Conservation (phyloP, 1,140 invertebrate genomes). For the Spodoptera litura region DNA sequence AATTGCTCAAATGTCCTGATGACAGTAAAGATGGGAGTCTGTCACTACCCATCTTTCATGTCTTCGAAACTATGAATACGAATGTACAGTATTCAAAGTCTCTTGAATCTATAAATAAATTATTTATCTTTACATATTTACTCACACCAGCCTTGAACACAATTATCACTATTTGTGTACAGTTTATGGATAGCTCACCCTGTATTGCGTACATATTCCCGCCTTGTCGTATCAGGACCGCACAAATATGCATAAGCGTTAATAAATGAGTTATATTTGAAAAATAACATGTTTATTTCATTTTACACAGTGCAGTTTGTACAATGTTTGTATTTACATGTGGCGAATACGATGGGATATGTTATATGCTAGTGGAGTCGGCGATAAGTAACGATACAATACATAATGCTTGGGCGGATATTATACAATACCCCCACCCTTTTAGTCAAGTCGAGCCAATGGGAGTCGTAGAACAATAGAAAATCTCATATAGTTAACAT, state of each 20-base stretch:
- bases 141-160: not conserved
- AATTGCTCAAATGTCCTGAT: not conserved
- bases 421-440: not conserved
- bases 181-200: constrained; percentile 43
- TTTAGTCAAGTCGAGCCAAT: constrained; percentile 13
- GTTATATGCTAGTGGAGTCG: constrained; percentile 38
- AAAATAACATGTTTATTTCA: constrained; percentile 72
- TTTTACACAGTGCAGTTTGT: constrained; percentile 71
- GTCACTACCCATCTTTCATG: not conserved
- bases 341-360: constrained; percentile 49
- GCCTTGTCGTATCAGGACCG: constrained; percentile 73
- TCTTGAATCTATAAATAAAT: no score
- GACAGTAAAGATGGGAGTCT: not conserved
- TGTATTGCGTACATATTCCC: constrained; percentile 59
- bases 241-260: constrained; percentile 72
- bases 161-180: constrained; percentile 8
- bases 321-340: constrained; percentile 54
- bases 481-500: not conserved
- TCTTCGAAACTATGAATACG: not conserved
- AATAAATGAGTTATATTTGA: constrained; percentile 76
- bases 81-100: no score
- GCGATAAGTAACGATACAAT: not conserved
- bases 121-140: not conserved
- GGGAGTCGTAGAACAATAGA: not conserved
- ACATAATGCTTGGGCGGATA: not conserved